These are phyloP conservation scores for Hydrolagus affinis DNA, from an alignment of 2,113 vertebrate genomes.

Conservation along the genomic window DNA sequence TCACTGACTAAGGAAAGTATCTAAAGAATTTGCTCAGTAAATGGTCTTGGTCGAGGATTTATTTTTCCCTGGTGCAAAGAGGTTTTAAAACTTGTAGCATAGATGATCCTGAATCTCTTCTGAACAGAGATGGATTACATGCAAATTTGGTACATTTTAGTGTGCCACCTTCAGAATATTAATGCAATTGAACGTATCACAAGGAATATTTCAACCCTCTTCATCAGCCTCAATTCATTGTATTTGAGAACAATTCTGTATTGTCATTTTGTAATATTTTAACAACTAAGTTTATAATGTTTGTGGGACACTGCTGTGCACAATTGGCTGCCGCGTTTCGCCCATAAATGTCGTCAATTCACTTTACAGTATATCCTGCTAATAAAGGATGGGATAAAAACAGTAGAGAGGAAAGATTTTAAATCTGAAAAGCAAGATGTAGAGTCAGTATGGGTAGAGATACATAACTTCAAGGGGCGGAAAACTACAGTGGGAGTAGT, in stretches of 20 bases:
- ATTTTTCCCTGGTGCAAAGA: neutral
- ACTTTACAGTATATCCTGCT: too few relatives aligned
- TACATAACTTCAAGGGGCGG: too few relatives aligned
- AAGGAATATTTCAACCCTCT: neutral
- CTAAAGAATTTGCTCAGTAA: neutral
- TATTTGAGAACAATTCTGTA: neutral
- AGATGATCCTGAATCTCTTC: neutral
- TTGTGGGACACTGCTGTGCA: too few relatives aligned
- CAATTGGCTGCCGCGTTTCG: too few relatives aligned
- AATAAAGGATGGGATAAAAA: too few relatives aligned
- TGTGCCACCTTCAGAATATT: neutral
- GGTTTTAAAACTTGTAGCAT: neutral
- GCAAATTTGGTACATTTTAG: neutral
- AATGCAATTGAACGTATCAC: neutral
- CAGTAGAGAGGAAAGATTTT: too few relatives aligned
- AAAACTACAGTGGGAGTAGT: too few relatives aligned
- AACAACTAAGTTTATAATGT: neutral
- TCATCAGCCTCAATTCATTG: neutral
- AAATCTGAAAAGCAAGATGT: too few relatives aligned
- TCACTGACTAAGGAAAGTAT: too few relatives aligned
- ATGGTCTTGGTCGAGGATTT: neutral
- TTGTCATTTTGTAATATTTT: neutral
- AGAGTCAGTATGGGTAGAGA: too few relatives aligned
- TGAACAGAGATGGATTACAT: neutral
- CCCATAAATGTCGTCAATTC: too few relatives aligned